A percentile compares a stretch with the other conserved stretches of the same genome.
Conservation (phyloP, 2,888 invertebrate species). For the Cyaniris semiargus region DNA sequence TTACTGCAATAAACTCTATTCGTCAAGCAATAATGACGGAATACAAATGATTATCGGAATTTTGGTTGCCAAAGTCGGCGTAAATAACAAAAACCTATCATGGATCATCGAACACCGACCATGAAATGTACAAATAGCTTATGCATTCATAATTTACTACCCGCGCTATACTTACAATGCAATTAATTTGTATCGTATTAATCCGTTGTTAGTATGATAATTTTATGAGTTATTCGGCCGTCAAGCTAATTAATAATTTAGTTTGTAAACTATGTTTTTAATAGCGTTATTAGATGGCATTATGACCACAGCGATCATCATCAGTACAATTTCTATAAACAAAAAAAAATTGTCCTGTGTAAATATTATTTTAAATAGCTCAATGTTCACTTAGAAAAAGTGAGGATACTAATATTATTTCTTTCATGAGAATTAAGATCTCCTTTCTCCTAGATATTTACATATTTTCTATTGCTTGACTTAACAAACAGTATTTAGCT, state of each 20-base stretch:
- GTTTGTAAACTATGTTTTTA: not conserved
- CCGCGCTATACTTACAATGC: not conserved
- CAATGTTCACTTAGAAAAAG: too few species aligned
- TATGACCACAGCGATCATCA: not conserved
- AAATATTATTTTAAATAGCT: not conserved
- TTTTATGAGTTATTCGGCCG: constrained; percentile 3
- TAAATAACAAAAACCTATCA: not conserved
- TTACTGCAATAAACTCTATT: not conserved
- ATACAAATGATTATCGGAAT: not conserved
- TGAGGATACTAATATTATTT: too few species aligned
- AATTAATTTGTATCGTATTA: constrained; percentile 1
- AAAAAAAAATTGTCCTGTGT: not conserved
- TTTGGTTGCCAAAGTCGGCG: not conserved
- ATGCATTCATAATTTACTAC: not conserved
- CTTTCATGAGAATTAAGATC: too few species aligned
- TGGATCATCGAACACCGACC: not conserved
- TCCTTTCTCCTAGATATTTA: not conserved
- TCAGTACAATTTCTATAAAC: not conserved
- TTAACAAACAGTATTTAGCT: too few species aligned
- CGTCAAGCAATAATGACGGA: not conserved
- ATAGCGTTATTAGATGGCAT: not conserved
- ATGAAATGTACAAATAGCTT: not conserved
- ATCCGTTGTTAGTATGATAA: constrained; percentile 24
- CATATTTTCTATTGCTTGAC: not conserved
- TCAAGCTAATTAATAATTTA: constrained; percentile 9